Evolutionary conservation across 2,888 invertebrate genomes (phyloP).

Genomic region (Microchrysa polita): DNA sequence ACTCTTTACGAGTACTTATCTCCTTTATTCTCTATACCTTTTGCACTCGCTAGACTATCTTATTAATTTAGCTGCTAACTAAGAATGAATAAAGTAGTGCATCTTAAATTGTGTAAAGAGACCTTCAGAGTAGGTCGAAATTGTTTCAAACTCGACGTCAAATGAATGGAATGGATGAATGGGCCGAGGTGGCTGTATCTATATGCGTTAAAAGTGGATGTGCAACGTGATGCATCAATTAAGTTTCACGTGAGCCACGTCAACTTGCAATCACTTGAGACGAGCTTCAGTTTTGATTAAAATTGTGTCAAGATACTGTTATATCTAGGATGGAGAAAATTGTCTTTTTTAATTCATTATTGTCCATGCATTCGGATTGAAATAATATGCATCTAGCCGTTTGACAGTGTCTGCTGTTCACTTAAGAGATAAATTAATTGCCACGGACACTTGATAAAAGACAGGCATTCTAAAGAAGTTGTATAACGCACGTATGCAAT

Average conservation of each 20-base stretch:
- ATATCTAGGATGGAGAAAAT: conserved; percentile 6
- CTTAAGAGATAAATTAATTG: not conserved
- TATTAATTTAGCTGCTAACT: not conserved
- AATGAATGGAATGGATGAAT: conserved; percentile 4
- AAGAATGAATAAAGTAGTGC: not conserved
- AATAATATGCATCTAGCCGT: not conserved
- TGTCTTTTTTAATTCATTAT: not conserved
- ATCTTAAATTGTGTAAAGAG: not conserved
- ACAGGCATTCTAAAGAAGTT: not conserved
- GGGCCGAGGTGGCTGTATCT: too few species aligned
- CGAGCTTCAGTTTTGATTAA: not conserved
- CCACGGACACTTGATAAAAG: not conserved
- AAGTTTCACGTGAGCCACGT: not conserved
- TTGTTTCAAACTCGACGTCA: not conserved
- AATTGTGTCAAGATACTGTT: not conserved
- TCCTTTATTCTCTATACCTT: not conserved
- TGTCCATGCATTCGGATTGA: not conserved
- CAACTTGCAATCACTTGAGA: conserved; percentile 1
- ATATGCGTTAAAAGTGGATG: too few species aligned
- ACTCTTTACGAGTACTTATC: too few species aligned
- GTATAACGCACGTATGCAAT: not conserved
- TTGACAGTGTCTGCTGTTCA: not conserved
- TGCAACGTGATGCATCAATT: conserved; percentile 7
- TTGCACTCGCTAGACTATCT: conserved; percentile 1
- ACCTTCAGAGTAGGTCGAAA: not conserved